Evolutionary conservation across 1,140 invertebrate genomes (phyloP), one percentile per base, ranked within the genome.

Genomic region (Rhynchophorus ferrugineus): DNA sequence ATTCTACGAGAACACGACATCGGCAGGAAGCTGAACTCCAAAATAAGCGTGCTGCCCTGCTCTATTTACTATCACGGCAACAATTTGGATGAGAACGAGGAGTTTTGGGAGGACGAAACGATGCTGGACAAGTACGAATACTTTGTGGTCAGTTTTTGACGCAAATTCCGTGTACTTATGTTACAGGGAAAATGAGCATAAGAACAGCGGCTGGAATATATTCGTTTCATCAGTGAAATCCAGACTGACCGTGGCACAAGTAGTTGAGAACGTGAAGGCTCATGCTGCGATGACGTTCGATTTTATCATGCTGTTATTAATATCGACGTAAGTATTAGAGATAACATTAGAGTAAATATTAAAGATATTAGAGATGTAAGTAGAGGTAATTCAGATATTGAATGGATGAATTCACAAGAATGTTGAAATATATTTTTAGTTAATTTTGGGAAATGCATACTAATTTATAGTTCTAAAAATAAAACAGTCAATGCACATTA

Each of bases 251-350:
- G 80, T 88, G 7, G 80, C 82, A 1, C 78, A 87, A 72, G 80
- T 87, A 2, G 76, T 87, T 0, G 74, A 82, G 56, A 73, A 75
- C 52, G 81, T 88, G 0, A 72, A 75, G 53, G 63, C 72, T n/a
- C 78, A 81, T 64, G 82, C 83, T 5, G 63, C 73, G 1, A 69
- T 88, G 13, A 86, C 83, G 0, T 88, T 89, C 69, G 85, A 89
- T 70, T 89, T 81, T 69, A 57, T 85, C 20, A 75, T 82, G 61
- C 70, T 87, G 2, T 66, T 85, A 0, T 63, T 84, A 11, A 75
- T 84, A 1, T 84, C 85, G 14, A 82, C 80, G 74, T 84, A 69
- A 73, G 71, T 66, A 53, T 38, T 6, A 29, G n/a, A n/a, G n/a
- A n/a, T n/a, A n/a, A n/a, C n/a, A n/a, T n/a, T n/a, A n/a, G n/a